Evolutionary conservation across 2,888 invertebrate species (phyloP).

Genomic region (Amiota communis): DNA sequence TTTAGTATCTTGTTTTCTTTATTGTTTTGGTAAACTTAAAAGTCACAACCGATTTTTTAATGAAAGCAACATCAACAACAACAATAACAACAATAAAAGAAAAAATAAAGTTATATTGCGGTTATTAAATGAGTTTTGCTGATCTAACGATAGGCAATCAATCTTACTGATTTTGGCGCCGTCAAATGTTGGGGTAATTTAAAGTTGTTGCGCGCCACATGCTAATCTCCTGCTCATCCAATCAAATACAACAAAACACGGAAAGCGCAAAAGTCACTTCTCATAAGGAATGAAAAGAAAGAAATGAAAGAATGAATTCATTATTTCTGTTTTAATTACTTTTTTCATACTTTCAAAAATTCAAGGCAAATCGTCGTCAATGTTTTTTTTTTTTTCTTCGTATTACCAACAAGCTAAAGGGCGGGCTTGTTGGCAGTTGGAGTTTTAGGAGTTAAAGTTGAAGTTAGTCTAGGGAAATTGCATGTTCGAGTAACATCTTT

Average conservation of each 20-base stretch:
- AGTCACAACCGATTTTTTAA: slow-evolving; percentile 6
- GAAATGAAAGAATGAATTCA: slow-evolving; percentile 63
- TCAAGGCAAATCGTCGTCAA: slow-evolving; percentile 49
- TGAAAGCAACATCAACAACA: not conserved
- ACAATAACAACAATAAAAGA: not conserved
- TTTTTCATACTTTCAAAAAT: slow-evolving; percentile 69
- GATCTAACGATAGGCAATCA: slow-evolving; percentile 22
- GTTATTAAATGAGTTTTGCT: slow-evolving; percentile 32
- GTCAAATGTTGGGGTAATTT: slow-evolving; percentile 69
- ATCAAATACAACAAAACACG: slow-evolving; percentile 15
- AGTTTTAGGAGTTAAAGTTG: not conserved
- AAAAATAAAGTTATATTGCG: slow-evolving; percentile 36
- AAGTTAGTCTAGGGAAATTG: slow-evolving; percentile 45
- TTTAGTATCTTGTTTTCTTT: no score
- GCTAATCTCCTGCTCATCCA: slow-evolving; percentile 51
- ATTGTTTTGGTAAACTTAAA: not conserved
- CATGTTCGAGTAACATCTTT: slow-evolving; percentile 65
- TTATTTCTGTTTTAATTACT: slow-evolving; percentile 71
- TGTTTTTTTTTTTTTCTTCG: slow-evolving; percentile 20
- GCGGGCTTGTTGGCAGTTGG: not conserved
- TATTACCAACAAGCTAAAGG: not conserved
- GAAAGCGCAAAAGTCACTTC: slow-evolving; percentile 19
- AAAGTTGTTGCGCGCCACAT: slow-evolving; percentile 66
- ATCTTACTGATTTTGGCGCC: slow-evolving; percentile 34
- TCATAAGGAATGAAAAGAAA: not conserved